These are phyloP conservation scores for Alexandromys fortis DNA, from an alignment of 2,113 vertebrate genomes.

Conservation along the genomic window DNA sequence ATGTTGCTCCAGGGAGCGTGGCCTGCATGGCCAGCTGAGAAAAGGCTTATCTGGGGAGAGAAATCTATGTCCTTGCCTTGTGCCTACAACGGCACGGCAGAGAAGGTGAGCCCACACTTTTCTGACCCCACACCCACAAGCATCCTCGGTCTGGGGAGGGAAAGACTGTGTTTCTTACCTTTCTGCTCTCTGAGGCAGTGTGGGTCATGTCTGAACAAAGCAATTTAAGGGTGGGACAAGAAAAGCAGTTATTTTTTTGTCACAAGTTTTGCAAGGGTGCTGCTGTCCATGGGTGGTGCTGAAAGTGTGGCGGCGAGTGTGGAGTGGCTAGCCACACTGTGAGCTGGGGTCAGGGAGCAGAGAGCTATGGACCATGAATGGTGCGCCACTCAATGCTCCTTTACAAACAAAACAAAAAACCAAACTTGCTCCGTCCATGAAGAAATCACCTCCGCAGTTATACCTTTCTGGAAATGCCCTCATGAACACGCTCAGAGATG, in stretches of 20 bases:
- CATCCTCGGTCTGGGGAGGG: background rate
- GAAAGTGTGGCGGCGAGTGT: background rate
- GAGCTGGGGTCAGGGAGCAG: background rate
- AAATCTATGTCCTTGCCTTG: background rate
- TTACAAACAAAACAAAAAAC: too few relatives aligned
- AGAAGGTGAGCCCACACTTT: background rate
- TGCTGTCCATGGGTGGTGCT: background rate
- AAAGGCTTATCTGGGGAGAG: background rate
- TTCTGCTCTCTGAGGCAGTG: background rate
- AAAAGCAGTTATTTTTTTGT: background rate
- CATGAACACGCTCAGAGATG: background rate
- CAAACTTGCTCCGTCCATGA: background rate
- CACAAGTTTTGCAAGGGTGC: background rate
- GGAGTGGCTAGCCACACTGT: background rate
- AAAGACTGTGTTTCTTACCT: background rate
- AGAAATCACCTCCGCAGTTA: background rate
- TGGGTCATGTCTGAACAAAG: background rate
- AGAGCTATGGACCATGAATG: background rate
- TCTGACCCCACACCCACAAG: background rate
- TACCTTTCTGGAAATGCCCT: background rate
- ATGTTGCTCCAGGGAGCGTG: background rate
- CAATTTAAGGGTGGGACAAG: background rate
- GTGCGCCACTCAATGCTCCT: rapidly evolving
- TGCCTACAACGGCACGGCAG: background rate
- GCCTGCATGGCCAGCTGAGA: background rate